These are phyloP conservation scores for Sinocyclocheilus anophthalmus DNA, from an alignment of 2,113 vertebrate genomes.

Conservation along the genomic window DNA sequence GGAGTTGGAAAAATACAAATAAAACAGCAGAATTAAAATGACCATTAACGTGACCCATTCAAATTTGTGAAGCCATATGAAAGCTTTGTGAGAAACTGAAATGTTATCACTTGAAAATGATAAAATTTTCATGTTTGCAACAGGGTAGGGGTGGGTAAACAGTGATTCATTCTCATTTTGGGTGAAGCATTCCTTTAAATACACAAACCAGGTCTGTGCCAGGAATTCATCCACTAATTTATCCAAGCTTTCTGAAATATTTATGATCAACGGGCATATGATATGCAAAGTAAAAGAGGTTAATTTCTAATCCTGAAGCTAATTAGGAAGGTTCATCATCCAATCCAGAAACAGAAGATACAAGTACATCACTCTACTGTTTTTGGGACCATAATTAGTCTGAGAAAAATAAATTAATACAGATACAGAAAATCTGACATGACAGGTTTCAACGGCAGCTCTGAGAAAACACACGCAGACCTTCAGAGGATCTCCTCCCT, in stretches of 20 bases:
- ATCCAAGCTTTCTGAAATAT: neutral
- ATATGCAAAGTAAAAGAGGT: neutral
- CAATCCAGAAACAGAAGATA: neutral
- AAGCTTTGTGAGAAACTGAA: too few relatives aligned
- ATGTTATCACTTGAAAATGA: neutral
- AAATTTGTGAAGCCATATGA: neutral
- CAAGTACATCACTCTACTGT: neutral
- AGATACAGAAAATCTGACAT: neutral
- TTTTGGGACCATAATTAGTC: neutral
- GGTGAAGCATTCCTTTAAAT: neutral
- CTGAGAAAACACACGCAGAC: neutral
- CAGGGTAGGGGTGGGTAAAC: neutral
- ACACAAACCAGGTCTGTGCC: neutral
- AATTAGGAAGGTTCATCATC: neutral
- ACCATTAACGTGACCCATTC: too few relatives aligned
- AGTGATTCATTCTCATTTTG: neutral
- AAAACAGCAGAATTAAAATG: neutral
- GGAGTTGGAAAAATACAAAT: too few relatives aligned
- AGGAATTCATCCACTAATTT: neutral
- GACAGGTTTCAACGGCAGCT: neutral
- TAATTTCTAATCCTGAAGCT: neutral
- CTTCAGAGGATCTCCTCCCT: neutral
- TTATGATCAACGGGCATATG: neutral
- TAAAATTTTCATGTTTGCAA: neutral
- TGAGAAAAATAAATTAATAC: neutral